A percentile compares a stretch with the other conserved stretches of the same genome.
These are phyloP conservation scores for Clivina fossor DNA, from an alignment of 2,888 invertebrate species.

Conservation along the genomic window DNA sequence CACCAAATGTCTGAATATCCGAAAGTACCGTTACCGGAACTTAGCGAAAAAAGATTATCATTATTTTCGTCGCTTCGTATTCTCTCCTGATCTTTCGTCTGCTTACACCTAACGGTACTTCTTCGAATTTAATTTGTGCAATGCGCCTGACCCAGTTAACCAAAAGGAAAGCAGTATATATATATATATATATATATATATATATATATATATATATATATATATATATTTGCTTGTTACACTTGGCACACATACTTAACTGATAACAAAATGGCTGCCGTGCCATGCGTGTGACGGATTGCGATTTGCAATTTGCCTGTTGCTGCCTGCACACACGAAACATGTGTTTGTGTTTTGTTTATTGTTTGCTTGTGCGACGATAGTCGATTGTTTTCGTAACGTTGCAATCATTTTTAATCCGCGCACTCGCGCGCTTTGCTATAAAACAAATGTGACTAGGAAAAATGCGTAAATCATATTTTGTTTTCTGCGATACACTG, in stretches of 20 bases:
- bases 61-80: not conserved
- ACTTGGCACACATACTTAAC: conserved; percentile 27
- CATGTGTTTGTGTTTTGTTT: conserved; percentile 2
- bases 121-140: conserved; percentile 23
- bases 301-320: conserved; percentile 12
- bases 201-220: too few species aligned
- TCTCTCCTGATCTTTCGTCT: conserved; percentile 4
- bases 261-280: conserved; percentile 26
- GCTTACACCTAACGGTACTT: conserved; percentile 15
- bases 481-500: too few species aligned
- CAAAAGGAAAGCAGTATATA: conserved; percentile 28
- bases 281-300: conserved; percentile 7
- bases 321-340: not conserved
- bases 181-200: too few species aligned
- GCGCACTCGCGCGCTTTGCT: too few species aligned
- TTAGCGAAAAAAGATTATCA: conserved; percentile 9
- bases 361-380: too few species aligned
- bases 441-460: too few species aligned
- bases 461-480: too few species aligned
- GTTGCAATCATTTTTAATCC: too few species aligned
- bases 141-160: conserved; percentile 19
- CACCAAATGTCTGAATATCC: too few species aligned
- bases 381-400: too few species aligned
- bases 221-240: conserved; percentile 17
- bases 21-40: conserved; percentile 1